phyloP scores from a whole-genome alignment of 2,888 invertebrate genomes.

The Oscheius sp. region DNA sequence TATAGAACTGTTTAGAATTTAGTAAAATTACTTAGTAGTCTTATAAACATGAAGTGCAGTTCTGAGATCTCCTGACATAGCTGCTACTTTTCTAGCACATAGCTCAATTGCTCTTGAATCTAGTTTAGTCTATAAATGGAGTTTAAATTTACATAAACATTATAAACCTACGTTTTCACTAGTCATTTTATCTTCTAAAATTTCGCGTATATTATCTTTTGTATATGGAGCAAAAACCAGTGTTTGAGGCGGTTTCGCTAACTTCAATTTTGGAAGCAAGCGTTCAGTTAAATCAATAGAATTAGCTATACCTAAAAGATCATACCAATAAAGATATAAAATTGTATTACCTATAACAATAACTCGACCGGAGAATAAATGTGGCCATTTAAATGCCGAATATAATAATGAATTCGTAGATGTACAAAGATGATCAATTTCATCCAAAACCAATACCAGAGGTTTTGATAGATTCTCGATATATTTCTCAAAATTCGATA shows the following conservation, averaged over 20 bases:
- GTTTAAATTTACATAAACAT: not conserved
- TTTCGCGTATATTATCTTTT: constrained; percentile 86
- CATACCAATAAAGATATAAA: not conserved
- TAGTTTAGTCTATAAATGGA: constrained; percentile 68
- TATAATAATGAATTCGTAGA: constrained; percentile 40
- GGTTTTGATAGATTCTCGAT: constrained; percentile 17
- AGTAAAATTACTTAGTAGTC: constrained; percentile 53
- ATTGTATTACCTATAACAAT: constrained; percentile 41
- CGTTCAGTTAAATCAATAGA: constrained; percentile 92
- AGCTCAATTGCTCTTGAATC: constrained; percentile 87
- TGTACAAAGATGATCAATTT: constrained; percentile 47
- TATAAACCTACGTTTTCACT: constrained; percentile 67
- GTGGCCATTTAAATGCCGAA: constrained; percentile 50
- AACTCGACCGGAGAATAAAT: constrained; percentile 36
- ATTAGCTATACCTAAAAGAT: constrained; percentile 81
- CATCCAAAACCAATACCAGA: constrained; percentile 48
- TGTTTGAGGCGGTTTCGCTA: constrained; percentile 75
- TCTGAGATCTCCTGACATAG: constrained; percentile 91
- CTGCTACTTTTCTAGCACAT: constrained; percentile 91
- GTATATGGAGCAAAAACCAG: constrained; percentile 92
- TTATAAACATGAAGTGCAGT: constrained; percentile 88
- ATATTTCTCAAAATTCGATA: constrained; percentile 1
- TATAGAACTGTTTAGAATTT: not conserved
- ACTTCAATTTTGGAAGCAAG: constrained; percentile 85
- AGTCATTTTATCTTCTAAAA: constrained; percentile 81